phyloP scores from a whole-genome alignment of 2,888 invertebrate species.

The Acronicta leporina region DNA sequence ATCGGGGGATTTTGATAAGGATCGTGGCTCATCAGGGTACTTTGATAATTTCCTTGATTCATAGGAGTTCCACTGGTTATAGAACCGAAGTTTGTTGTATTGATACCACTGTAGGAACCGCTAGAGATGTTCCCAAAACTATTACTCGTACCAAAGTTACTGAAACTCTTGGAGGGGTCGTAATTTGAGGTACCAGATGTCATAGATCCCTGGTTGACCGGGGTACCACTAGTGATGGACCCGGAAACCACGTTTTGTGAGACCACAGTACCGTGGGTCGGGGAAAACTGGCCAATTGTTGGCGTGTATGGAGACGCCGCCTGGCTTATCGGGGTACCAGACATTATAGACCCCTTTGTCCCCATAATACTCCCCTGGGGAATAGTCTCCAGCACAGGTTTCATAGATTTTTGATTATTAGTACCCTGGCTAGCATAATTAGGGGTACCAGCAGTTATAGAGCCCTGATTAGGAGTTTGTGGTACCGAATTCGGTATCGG shows the following conservation, averaged over 20 bases:
- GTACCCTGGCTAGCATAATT: conserved; percentile 63
- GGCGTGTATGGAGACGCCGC: conserved; percentile 58
- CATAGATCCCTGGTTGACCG: conserved; percentile 58
- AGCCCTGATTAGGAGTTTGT: conserved; percentile 65
- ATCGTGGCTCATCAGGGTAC: conserved; percentile 19
- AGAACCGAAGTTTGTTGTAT: conserved; percentile 48
- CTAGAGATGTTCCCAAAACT: conserved; percentile 15
- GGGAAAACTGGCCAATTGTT: conserved; percentile 51
- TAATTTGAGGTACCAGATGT: conserved; percentile 59
- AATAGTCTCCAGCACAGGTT: conserved; percentile 78
- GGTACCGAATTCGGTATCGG: conserved; percentile 40
- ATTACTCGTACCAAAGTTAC: conserved; percentile 44
- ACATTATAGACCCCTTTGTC: conserved; percentile 63
- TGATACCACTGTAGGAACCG: conserved; percentile 12
- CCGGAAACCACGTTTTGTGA: conserved; percentile 54
- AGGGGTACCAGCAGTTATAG: conserved; percentile 66
- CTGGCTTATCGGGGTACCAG: conserved; percentile 55
- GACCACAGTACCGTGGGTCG: conserved; percentile 53
- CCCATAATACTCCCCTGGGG: conserved; percentile 79
- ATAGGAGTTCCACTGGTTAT: conserved; percentile 53
- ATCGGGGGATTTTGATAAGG: conserved; percentile 12
- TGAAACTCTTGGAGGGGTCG: conserved; percentile 32
- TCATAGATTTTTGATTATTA: conserved; percentile 68
- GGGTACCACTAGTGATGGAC: conserved; percentile 60
- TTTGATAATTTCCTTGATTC: conserved; percentile 33